phyloP scores from a whole-genome alignment of 2,888 invertebrate genomes.

The Mechanitis mazaeus region DNA sequence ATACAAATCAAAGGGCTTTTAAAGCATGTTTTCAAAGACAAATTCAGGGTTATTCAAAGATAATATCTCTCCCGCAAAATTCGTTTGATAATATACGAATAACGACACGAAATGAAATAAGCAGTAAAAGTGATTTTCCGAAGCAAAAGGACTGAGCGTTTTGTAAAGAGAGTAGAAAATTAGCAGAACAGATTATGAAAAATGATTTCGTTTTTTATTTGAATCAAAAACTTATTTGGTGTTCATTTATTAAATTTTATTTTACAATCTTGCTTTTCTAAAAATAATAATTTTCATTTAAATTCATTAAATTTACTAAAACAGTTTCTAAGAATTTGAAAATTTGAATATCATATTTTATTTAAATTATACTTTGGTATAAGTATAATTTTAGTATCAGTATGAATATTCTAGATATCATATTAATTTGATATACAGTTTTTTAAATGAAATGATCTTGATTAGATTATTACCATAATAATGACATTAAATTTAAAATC shows the following conservation, averaged over 20 bases:
- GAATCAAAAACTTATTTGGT: neutral
- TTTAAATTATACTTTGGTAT: no score
- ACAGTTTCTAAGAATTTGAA: neutral
- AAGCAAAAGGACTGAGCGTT: slow-evolving; percentile 34
- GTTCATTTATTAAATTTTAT: neutral
- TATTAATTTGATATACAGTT: no score
- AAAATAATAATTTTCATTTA: no score
- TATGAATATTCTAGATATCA: no score
- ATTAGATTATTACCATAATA: no score
- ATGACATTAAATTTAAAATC: no score
- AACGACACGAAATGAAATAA: slow-evolving; percentile 36
- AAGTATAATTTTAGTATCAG: no score
- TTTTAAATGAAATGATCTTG: no score
- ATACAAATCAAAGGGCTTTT: slow-evolving; percentile 11
- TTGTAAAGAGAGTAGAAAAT: slow-evolving; percentile 48
- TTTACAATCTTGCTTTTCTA: no score
- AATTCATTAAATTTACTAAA: neutral
- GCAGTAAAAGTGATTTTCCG: slow-evolving; percentile 38
- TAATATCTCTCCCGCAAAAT: slow-evolving; percentile 18
- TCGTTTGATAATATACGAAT: slow-evolving; percentile 34
- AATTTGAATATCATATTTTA: no score
- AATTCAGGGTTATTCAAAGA: slow-evolving; percentile 13
- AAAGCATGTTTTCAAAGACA: slow-evolving; percentile 11
- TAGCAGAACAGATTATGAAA: slow-evolving; percentile 44
- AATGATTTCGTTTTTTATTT: slow-evolving; percentile 27